A percentile compares a stretch with the other conserved stretches of the same genome.
These are phyloP conservation scores for Drosophila serrata DNA, from an alignment of 1,140 invertebrate genomes.

Conservation along the genomic window DNA sequence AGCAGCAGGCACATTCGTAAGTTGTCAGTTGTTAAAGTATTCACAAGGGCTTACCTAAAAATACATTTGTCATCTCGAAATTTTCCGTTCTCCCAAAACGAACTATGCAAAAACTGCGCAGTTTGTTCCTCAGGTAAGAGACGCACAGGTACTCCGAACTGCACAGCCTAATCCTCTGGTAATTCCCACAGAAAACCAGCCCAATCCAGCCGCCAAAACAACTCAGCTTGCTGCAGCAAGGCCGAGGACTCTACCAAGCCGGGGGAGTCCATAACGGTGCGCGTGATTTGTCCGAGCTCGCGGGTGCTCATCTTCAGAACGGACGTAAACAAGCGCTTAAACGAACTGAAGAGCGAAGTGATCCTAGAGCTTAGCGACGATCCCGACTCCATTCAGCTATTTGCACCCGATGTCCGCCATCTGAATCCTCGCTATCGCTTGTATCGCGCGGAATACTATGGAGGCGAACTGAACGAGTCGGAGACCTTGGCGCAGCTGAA, in stretches of 20 bases:
- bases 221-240: constrained; percentile 15
- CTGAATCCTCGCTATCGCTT: constrained; percentile 75
- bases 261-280: constrained; percentile 63
- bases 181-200: constrained; percentile 50
- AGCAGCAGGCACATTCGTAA: constrained; percentile 72
- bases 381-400: constrained; percentile 73
- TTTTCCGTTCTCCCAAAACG: constrained; percentile 58
- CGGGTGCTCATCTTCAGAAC: constrained; percentile 74
- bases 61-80: constrained; percentile 54
- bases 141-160: neutral
- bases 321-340: constrained; percentile 69
- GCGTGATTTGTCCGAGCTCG: constrained; percentile 80
- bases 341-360: constrained; percentile 78
- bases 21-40: constrained; percentile 44
- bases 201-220: constrained; percentile 30
- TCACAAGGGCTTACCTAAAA: constrained; percentile 24
- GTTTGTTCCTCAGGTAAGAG: constrained; percentile 76
- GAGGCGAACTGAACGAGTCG: constrained; percentile 68
- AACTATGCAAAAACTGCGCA: constrained; percentile 84
- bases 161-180: neutral
- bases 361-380: constrained; percentile 79
- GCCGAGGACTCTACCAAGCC: constrained; percentile 16
- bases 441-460: constrained; percentile 73
- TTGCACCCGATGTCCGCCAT: constrained; percentile 75
- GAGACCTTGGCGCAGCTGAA: constrained; percentile 66